Base-by-base conservation (phyloP, 1,140 invertebrate genomes). In the Tetramorium alpestre region DNA sequence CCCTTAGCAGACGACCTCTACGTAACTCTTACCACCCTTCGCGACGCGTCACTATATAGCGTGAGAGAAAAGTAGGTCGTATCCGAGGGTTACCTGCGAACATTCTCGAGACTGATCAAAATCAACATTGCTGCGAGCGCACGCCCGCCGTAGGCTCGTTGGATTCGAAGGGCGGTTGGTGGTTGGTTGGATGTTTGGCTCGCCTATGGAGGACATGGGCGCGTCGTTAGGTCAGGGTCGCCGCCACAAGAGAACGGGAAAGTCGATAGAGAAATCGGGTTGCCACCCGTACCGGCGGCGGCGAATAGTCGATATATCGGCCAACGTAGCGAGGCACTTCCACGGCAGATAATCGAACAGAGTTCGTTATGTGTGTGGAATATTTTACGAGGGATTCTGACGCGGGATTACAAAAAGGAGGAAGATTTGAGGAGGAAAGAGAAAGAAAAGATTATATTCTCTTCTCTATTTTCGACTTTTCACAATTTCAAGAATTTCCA, bases 231-330 rank as follows among this genome's bases (percentile, higher is more conserved):
- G 90, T 91, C 90, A 91, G 85, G 90, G 87, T 91, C 90, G 87
- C 75, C 72, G 78, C 13, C 38, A 25, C 58, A 76, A 73, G 90
- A 91, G 87, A 91, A 49, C 65, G 88, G 81, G 90, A 91, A 89
- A 91, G 87, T 88, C 90, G 87, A 88, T 78, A 91, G 90, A 87
- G 87, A 91, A 91, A 91, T 90, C 87, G 69, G 89, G 89, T 87
- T 72, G 65, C 70, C 44, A 82, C 33, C 41, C 69, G 75, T 72
- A 56, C 49, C 51, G 49, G 10, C 69, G 64, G n/a, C 62, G 77
- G n/a, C 22, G 51, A 56, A 25, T 75, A 89, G 90, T 89, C 90
- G 90, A 91, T 91, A 89, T 87, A 86, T 90, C 72, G 84, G 62
- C 64, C 73, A 82, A 64, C 82, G 54, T 60, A 64, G n/a, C 75